phyloP scores from a whole-genome alignment of 2,113 vertebrate species.

The Macrotis lagotis region DNA sequence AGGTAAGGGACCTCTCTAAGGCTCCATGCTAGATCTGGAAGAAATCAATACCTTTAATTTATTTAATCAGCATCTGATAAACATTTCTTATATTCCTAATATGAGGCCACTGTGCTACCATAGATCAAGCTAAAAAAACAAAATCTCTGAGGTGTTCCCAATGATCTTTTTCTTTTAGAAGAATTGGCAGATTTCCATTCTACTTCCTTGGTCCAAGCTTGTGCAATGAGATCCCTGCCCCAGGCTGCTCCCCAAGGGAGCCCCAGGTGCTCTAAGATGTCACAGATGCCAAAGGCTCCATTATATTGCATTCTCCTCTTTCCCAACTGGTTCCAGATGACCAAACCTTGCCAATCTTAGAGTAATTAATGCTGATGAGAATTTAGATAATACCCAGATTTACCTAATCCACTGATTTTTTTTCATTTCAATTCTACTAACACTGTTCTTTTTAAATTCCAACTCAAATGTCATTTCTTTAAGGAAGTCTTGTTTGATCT shows the following conservation, averaged over 20 bases:
- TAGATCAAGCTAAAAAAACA: neutral
- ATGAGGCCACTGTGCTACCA: neutral
- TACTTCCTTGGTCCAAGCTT: neutral
- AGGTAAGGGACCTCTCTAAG: neutral
- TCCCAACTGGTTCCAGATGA: neutral
- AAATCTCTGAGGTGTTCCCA: neutral
- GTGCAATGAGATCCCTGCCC: neutral
- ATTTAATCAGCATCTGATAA: neutral
- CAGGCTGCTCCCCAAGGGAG: neutral
- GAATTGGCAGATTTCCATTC: neutral
- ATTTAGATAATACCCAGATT: neutral
- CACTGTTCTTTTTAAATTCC: neutral
- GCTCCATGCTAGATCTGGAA: neutral
- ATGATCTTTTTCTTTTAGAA: neutral
- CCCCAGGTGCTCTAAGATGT: neutral
- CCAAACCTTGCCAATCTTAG: neutral
- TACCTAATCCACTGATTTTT: neutral
- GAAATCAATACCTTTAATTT: neutral
- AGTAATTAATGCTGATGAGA: neutral
- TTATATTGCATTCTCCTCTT: neutral
- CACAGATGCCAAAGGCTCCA: neutral
- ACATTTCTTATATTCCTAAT: neutral
- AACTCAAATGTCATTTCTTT: neutral
- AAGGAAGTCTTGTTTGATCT: neutral
- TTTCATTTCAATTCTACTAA: neutral